Conservation (phyloP, 1,140 invertebrate genomes). For the Tetramorium parvispinum region DNA sequence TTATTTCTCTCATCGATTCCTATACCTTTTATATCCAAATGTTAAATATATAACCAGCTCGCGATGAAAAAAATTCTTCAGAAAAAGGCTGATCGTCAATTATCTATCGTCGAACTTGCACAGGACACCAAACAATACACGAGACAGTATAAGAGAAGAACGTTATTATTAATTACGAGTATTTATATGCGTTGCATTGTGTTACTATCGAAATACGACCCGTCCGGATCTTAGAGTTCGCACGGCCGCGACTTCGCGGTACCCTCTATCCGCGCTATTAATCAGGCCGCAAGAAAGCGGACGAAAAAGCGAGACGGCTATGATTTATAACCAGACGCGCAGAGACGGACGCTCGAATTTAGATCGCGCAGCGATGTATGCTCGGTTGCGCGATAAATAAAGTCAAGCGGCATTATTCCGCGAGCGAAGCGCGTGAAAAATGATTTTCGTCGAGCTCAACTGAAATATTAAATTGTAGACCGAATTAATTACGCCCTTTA, state of each 20-base stretch:
- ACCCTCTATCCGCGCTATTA: conserved; percentile 40
- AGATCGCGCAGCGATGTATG: conserved; percentile 38
- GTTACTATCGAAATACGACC: background rate
- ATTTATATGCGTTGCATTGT: background rate
- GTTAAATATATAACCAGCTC: no score
- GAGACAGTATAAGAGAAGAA: background rate
- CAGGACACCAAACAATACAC: background rate
- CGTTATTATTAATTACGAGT: conserved; percentile 4
- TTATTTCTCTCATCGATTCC: no score
- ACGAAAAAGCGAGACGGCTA: conserved; percentile 37
- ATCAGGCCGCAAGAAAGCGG: conserved; percentile 43
- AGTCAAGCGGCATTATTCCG: conserved; percentile 41
- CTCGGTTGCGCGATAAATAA: conserved; percentile 38
- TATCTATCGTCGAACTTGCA: background rate
- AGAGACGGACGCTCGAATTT: conserved; percentile 42
- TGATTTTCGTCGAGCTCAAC: conserved; percentile 25
- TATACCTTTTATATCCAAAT: no score
- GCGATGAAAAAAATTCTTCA: no score
- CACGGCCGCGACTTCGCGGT: conserved; percentile 26
- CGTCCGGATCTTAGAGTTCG: background rate
- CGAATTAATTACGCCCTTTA: conserved; percentile 43
- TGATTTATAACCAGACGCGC: conserved; percentile 48
- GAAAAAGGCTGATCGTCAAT: no score
- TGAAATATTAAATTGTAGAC: conserved; percentile 45
- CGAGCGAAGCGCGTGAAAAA: conserved; percentile 32